phyloP scores from a whole-genome alignment of 2,888 invertebrate species.

The Acholoe squamosa region DNA sequence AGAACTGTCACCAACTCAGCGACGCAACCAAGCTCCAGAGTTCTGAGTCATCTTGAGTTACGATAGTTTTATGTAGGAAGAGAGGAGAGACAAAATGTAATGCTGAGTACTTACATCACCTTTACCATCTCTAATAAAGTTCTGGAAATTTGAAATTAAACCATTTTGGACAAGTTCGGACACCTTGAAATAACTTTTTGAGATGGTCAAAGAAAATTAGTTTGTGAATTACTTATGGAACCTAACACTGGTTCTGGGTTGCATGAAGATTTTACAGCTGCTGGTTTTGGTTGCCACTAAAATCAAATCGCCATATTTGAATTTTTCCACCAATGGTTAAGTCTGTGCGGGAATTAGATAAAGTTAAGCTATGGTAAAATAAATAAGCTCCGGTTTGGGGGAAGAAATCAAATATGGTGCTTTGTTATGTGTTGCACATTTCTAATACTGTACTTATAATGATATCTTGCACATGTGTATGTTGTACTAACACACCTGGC shows the following conservation, averaged over 20 bases:
- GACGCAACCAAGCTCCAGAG: conserved; percentile 10
- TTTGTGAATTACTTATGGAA: conserved; percentile 27
- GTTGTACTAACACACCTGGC: not conserved
- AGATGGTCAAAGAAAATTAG: not conserved
- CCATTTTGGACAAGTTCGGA: not conserved
- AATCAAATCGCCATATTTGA: not conserved
- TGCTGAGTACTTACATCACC: not conserved
- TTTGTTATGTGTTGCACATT: conserved; percentile 5
- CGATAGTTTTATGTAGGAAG: conserved; percentile 1
- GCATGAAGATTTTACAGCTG: not conserved
- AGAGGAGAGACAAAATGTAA: not conserved
- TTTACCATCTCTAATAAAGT: not conserved
- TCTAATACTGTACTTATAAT: not conserved
- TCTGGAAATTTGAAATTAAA: not conserved
- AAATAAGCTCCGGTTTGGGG: not conserved
- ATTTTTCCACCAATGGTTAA: no score
- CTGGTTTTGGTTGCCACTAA: not conserved
- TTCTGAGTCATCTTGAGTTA: not conserved
- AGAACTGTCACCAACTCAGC: not conserved
- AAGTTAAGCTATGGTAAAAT: no score
- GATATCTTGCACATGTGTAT: not conserved
- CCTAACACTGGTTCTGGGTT: not conserved
- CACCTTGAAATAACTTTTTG: not conserved
- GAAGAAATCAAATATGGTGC: not conserved
- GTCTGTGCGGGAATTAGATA: no score